Conservation (phyloP, 2,113 vertebrate genomes). For the Lasiurus cinereus region DNA sequence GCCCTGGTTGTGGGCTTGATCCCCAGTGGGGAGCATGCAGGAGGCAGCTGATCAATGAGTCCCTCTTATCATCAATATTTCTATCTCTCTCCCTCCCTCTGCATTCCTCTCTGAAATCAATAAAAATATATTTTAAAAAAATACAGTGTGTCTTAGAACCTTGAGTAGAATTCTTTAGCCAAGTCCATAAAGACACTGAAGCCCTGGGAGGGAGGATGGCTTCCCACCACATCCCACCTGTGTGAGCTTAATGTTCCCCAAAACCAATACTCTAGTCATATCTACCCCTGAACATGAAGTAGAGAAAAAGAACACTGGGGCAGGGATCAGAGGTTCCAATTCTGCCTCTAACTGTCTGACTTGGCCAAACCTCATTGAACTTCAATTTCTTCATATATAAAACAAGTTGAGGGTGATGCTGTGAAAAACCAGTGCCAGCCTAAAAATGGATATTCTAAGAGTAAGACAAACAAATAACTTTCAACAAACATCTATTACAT, state of each 20-base stretch:
- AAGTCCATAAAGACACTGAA: neutral
- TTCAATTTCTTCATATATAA: neutral
- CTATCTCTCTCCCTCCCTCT: no score
- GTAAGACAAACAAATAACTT: constrained; percentile 24
- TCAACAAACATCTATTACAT: neutral
- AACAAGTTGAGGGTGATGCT: neutral
- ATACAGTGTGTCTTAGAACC: neutral
- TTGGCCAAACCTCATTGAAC: neutral
- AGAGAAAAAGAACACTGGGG: neutral
- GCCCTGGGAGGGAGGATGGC: neutral
- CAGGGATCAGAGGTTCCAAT: neutral
- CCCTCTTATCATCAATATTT: no score
- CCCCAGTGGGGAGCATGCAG: no score
- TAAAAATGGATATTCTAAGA: neutral
- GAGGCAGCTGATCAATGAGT: no score
- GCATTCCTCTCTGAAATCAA: no score
- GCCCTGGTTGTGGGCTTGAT: no score
- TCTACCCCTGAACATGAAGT: neutral
- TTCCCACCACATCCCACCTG: neutral
- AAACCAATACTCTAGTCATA: neutral
- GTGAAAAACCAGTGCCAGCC: neutral
- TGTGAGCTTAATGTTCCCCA: neutral
- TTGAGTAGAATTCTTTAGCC: neutral
- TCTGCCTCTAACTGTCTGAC: neutral
- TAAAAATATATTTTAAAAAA: no score